Percentiles rank a stretch among this genome's conserved stretches.
Conservation (phyloP, 1,140 invertebrate species). For the Aleiodes sp. region DNA sequence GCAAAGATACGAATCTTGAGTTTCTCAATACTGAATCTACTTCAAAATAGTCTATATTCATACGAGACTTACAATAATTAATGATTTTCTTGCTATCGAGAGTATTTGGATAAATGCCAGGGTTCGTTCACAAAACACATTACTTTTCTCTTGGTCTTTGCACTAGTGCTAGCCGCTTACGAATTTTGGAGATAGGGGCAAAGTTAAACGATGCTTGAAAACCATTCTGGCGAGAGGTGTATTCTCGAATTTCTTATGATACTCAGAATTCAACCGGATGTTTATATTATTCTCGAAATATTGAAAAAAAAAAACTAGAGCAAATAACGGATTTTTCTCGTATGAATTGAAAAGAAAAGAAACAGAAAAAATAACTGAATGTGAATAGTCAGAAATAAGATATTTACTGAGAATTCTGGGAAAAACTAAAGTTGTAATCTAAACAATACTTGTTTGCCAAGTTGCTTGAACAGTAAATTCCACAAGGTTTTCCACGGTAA, state of each 20-base stretch:
- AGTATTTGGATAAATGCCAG: conserved; percentile 25
- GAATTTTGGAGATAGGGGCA: background rate
- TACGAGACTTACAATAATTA: conserved; percentile 17
- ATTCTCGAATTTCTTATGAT: conserved; percentile 18
- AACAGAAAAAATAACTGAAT: too few species aligned
- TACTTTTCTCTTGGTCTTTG: conserved; percentile 18
- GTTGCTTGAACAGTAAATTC: background rate
- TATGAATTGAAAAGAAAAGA: too few species aligned
- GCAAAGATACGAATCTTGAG: too few species aligned
- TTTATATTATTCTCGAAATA: conserved; percentile 24
- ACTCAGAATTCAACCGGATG: conserved; percentile 23
- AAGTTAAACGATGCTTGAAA: conserved; percentile 34
- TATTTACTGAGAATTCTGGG: too few species aligned
- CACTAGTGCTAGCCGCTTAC: background rate
- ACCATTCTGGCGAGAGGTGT: background rate
- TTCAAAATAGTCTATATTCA: too few species aligned
- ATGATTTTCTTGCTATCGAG: conserved; percentile 23
- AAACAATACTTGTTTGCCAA: too few species aligned
- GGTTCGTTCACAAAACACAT: conserved; percentile 25
- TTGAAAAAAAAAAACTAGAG: background rate
- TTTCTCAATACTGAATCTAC: too few species aligned
- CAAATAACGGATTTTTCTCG: background rate
- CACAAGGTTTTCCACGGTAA: background rate
- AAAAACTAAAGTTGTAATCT: too few species aligned
- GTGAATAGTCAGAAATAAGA: too few species aligned